Base-by-base conservation (phyloP, 92 coral and sea anemone genomes). In the Zoanthus solanderi region DNA sequence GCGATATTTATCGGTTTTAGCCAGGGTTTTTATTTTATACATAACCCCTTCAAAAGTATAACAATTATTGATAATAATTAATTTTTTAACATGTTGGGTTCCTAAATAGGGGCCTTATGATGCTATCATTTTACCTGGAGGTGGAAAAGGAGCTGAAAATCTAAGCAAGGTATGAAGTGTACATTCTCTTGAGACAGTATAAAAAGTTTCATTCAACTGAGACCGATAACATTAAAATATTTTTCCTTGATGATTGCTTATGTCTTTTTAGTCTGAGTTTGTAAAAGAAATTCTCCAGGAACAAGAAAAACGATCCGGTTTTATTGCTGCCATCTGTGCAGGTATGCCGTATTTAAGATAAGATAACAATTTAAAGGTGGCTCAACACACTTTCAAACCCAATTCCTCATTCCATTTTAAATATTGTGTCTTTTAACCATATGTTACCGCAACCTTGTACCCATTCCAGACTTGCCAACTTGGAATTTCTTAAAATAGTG, bases 291-390 rank as follows among this genome's bases (percentile, higher is more conserved):
- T 97, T 28, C 96, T 97, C 28, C 88, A 89, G 69, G 95, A 97
- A 23, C 99, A 97, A 87, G 98, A 97, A 67, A 82, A 92, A 72
- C 88, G 92, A 88, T 98, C 95, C 60, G 94, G 97, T 28, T 74
- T 97, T 63, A 93, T 97, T 72, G 99, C 97, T 46, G 98, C 99
- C 13, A 97, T 97, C 34, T 97, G 98, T 91, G 99, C 99, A 61
- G 99, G 99, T 95, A 87, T 52, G 72, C 7, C 10, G 2, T 37
- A 37, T 31, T n/a, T 0, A 31, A 13, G 17, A 10, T n/a, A 42
- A 74, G 7, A 13, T 9, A 3, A 56, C 11, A 9, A 50, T 50
- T 50, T 50, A 56, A 14, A 11, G n/a, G 65, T 15, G n/a, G 6
- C n/a, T 12, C 0, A 18, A 58, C n/a, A 16, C 12, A 14, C 0